Conservation (phyloP, 2,888 invertebrate genomes). For the Linnaemya tessellans region DNA sequence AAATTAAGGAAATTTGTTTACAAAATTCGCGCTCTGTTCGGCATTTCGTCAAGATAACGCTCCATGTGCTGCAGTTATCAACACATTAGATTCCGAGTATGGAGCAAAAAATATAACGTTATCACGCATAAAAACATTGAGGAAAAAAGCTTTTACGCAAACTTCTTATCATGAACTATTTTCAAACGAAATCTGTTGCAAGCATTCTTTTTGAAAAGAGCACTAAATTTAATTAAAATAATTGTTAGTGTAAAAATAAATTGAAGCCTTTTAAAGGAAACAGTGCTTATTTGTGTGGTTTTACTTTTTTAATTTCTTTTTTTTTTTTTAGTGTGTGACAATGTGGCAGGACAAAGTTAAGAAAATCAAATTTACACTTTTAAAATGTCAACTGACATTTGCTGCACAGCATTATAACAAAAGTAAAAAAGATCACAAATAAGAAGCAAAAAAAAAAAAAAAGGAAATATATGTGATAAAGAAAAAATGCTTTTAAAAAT, state of each 20-base stretch:
- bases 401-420: neutral
- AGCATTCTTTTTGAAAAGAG: too few relatives aligned
- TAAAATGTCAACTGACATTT: constrained; percentile 50
- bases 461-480: neutral
- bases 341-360: constrained; percentile 51
- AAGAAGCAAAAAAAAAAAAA: neutral
- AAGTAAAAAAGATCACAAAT: neutral
- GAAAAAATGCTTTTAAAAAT: constrained; percentile 46
- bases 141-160: too few relatives aligned
- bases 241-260: neutral
- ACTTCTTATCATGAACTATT: too few relatives aligned
- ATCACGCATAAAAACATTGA: too few relatives aligned
- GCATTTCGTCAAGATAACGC: neutral
- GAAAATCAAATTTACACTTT: constrained; percentile 68
- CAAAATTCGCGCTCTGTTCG: neutral
- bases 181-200: too few relatives aligned
- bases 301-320: neutral
- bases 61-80: too few relatives aligned
- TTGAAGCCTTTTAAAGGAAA: constrained; percentile 3
- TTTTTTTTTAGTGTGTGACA: neutral
- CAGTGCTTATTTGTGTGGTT: neutral
- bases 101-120: too few relatives aligned
- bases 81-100: too few relatives aligned
- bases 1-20: too few relatives aligned
- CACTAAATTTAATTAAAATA: too few relatives aligned